phyloP scores from a whole-genome alignment of 2,797 vertebrate species.

The Natrix natrix region DNA sequence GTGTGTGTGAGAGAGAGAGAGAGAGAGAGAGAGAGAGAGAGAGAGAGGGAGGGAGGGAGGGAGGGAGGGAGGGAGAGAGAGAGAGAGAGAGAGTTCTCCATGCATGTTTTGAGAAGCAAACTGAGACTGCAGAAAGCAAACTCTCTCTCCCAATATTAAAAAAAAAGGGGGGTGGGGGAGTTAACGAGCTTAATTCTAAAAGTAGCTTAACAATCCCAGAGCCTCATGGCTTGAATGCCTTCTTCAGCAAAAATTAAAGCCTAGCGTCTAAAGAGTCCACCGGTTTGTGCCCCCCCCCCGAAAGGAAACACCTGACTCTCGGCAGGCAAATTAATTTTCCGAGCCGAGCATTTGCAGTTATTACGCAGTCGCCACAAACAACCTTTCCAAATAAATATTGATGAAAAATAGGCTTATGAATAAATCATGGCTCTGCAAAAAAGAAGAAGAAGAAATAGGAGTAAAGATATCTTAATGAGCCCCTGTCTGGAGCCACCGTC shows the following conservation, averaged over 20 bases:
- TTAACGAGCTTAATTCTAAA: background rate
- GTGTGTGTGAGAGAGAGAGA: too few species aligned
- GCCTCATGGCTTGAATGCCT: too few species aligned
- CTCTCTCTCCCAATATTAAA: background rate
- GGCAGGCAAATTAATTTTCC: constrained; percentile 4
- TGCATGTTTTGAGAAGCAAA: background rate
- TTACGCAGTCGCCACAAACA: constrained; percentile 15
- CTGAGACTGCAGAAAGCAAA: background rate
- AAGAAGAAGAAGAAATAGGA: too few species aligned
- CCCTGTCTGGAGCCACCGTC: background rate
- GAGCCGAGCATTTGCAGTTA: constrained; percentile 1
- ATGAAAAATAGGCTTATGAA: constrained; percentile 31
- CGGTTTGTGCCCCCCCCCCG: background rate
- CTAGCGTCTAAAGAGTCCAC: background rate
- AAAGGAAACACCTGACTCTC: background rate
- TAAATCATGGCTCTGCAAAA: constrained; percentile 4
- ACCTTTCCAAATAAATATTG: constrained; percentile 27
- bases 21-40: too few species aligned
- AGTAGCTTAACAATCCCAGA: background rate
- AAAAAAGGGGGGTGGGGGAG: too few species aligned
- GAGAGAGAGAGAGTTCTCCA: too few species aligned
- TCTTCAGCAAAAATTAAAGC: background rate
- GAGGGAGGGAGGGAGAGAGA: too few species aligned
- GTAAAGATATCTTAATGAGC: background rate
- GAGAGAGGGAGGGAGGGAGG: too few species aligned